Evolutionary conservation across 1,140 invertebrate species (phyloP), one percentile per base, ranked within the genome.

Genomic region (Gonatopus flavifemur): DNA sequence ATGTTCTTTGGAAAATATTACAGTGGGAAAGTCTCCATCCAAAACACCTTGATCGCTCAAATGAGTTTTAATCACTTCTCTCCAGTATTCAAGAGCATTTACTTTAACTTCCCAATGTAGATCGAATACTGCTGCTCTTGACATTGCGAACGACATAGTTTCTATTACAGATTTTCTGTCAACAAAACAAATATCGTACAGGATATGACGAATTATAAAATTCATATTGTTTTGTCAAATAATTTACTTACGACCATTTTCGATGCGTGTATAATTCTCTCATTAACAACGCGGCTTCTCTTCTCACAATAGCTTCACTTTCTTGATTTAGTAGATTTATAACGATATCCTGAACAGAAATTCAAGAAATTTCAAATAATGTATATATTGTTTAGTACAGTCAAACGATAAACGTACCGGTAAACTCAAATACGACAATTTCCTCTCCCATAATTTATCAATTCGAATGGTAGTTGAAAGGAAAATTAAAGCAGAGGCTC

Each of bases 41-140:
- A 91, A 81, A 86, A 91, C 89, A 21, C 88, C 89, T 73, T 90
- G 87, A 62, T 89, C 82, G 0, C 75, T 80, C 2, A 90, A 66
- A 51, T 85, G 79, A 2, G 82, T 80, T 12, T 82, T 74, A 12
- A 89, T 86, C 12, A 88, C 83, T 19, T 82, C 69, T 30, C 79
- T 79, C 89, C 89, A 91, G 54, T 87, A 90, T 36, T 82, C 72
- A 0, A 91, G 61, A 0, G 86, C 85, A 39, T 82, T 83, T 0
- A 86, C 59, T 68, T 89, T 88, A 0, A 90, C 88, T 70, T 91
- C 88, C 88, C 88, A 89, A 59, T 91, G 85, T 33, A 90, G 80
- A 71, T 91, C 89, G 3, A 80, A 79, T 0, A 85, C 74, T 6
- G 86, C 83, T 8, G 86, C 82, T 15, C 80, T 72, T 3, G 81